Conservation (phyloP, 2,888 invertebrate genomes). For the Dynastes tityus region DNA sequence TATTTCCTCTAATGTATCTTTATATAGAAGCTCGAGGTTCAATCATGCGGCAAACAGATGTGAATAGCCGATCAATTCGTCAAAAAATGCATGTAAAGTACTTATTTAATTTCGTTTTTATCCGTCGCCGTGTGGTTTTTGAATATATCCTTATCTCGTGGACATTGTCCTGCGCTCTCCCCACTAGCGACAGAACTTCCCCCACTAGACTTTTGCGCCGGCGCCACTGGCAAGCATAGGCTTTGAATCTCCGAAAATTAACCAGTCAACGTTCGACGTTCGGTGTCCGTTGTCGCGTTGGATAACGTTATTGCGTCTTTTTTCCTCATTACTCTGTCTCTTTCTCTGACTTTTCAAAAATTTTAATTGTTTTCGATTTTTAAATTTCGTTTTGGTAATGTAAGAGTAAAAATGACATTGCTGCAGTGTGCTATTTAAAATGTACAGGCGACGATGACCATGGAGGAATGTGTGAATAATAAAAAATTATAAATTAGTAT, state of each 20-base stretch:
- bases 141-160: constrained; percentile 54
- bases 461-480: constrained; percentile 26
- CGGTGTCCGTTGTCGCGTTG: constrained; percentile 51
- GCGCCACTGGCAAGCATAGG: constrained; percentile 57
- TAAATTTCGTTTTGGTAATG: neutral
- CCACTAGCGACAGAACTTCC: constrained; percentile 52
- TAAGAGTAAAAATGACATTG: constrained; percentile 11
- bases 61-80: neutral
- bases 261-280: constrained; percentile 56
- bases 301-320: constrained; percentile 21
- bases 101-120: constrained; percentile 2
- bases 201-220: constrained; percentile 57
- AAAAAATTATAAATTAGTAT: constrained; percentile 16
- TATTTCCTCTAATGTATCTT: no score
- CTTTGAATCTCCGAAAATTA: constrained; percentile 57
- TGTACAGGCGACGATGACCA: neutral
- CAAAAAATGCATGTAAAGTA: constrained; percentile 25
- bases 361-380: constrained; percentile 15
- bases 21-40: no score
- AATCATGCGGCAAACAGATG: no score
- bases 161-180: constrained; percentile 52
- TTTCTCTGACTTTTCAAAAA: neutral
- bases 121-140: constrained; percentile 40
- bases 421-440: constrained; percentile 3
- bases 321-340: neutral